phyloP scores from a whole-genome alignment of 2,113 vertebrate genomes.

The Callorhinus ursinus region DNA sequence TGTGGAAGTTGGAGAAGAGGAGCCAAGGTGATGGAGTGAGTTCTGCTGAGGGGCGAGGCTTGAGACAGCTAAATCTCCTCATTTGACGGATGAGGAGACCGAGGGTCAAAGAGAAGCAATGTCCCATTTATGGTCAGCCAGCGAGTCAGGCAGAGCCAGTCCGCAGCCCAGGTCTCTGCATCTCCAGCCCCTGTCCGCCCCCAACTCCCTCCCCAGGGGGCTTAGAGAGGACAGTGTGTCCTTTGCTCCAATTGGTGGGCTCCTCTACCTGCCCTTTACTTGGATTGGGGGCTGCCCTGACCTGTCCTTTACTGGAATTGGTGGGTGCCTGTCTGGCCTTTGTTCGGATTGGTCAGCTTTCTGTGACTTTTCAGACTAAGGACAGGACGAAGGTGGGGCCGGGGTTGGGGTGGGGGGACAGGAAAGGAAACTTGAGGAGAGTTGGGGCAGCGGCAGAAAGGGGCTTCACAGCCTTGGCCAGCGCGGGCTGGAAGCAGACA shows the following conservation, averaged over 20 bases:
- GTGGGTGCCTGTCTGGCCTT: constrained; percentile 50
- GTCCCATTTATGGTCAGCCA: neutral
- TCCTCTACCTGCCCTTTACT: constrained; percentile 65
- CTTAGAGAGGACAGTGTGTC: constrained; percentile 60
- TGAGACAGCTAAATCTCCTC: constrained; percentile 30
- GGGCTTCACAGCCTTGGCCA: neutral
- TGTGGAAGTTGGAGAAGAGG: neutral
- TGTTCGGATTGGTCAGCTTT: constrained; percentile 62
- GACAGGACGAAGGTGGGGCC: neutral
- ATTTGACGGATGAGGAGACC: constrained; percentile 63
- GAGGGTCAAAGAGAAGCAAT: constrained; percentile 2
- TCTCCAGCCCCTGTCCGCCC: neutral
- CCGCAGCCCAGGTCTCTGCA: neutral
- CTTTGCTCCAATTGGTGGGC: constrained; percentile 70
- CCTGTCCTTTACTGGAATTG: constrained; percentile 71
- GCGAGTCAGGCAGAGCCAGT: neutral
- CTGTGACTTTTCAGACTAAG: constrained; percentile 47
- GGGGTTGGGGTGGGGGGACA: neutral
- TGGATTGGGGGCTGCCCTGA: constrained; percentile 48
- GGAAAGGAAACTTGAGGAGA: constrained; percentile 11
- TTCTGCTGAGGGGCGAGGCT: neutral
- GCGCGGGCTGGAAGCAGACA: neutral
- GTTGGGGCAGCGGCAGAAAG: neutral
- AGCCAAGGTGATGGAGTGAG: neutral
- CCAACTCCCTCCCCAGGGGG: neutral